Conservation (phyloP, 2,888 invertebrate genomes). For the Alloscopus bannaensis region DNA sequence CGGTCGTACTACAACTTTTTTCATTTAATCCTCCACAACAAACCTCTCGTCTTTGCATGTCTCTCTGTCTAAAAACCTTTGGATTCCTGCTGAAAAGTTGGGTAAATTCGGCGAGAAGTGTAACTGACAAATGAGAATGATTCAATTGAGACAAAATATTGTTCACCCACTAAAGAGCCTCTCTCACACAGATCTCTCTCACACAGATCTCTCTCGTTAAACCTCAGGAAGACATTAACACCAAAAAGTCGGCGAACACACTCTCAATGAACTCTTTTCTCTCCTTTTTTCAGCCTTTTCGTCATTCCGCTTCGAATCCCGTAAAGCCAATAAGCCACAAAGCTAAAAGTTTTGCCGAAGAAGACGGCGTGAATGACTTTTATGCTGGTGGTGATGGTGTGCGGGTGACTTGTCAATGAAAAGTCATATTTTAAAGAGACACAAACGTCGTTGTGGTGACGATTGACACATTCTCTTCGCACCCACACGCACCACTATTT, state of each 20-base stretch:
- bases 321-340: slow-evolving; percentile 54
- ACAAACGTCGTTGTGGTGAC: slow-evolving; percentile 41
- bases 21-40: neutral
- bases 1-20: slow-evolving; percentile 16
- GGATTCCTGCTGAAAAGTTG: too few species aligned
- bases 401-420: slow-evolving; percentile 28
- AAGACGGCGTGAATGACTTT: neutral
- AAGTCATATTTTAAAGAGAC: slow-evolving; percentile 18
- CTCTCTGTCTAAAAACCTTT: slow-evolving; percentile 17
- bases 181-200: too few species aligned
- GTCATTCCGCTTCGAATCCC: slow-evolving; percentile 15
- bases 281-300: too few species aligned
- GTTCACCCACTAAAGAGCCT: neutral
- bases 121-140: slow-evolving; percentile 71
- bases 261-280: slow-evolving; percentile 32
- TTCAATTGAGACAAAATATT: slow-evolving; percentile 57
- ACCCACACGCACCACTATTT: neutral
- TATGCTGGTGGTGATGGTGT: too few species aligned
- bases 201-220: too few species aligned
- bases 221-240: neutral
- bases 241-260: slow-evolving; percentile 12
- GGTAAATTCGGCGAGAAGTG: slow-evolving; percentile 55
- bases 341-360: slow-evolving; percentile 1
- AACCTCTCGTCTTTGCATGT: neutral
- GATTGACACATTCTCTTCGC: slow-evolving; percentile 42